phyloP scores from a whole-genome alignment of 92 coral and sea anemone genomes.

The Phenganax marumi region DNA sequence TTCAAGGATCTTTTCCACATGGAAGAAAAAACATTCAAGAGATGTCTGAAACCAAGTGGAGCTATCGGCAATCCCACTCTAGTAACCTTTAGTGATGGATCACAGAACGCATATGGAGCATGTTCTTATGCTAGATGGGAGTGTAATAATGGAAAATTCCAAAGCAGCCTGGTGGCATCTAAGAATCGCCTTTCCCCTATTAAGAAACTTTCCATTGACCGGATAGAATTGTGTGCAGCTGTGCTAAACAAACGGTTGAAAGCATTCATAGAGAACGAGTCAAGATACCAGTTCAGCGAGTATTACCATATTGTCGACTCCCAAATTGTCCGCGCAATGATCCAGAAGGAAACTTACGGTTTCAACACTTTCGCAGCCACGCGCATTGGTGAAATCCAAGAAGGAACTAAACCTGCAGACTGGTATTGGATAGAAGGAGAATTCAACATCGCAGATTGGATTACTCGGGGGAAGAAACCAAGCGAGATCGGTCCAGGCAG shows the following conservation, averaged over 20 bases:
- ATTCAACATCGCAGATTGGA: slow-evolving; percentile 61
- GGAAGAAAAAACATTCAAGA: slow-evolving; percentile 49
- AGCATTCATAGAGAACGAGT: slow-evolving; percentile 38
- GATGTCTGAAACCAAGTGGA: slow-evolving; percentile 63
- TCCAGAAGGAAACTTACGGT: slow-evolving; percentile 59
- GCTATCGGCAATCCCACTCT: slow-evolving; percentile 55
- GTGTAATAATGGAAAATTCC: slow-evolving; percentile 40
- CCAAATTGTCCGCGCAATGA: slow-evolving; percentile 62
- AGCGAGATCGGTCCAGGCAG: slow-evolving; percentile 51
- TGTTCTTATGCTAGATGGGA: slow-evolving; percentile 65
- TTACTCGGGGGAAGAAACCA: slow-evolving; percentile 62
- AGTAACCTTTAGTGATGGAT: slow-evolving; percentile 63
- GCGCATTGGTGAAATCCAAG: slow-evolving; percentile 63
- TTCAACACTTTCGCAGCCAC: slow-evolving; percentile 62
- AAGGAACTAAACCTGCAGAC: slow-evolving; percentile 45
- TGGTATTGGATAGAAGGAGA: slow-evolving; percentile 59
- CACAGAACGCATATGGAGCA: slow-evolving; percentile 57
- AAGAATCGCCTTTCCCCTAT: slow-evolving; percentile 63
- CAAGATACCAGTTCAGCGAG: slow-evolving; percentile 51
- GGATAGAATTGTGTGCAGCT: slow-evolving; percentile 59
- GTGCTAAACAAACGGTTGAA: slow-evolving; percentile 50
- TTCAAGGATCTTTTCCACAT: slow-evolving; percentile 52
- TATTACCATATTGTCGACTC: slow-evolving; percentile 60
- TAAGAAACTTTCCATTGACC: slow-evolving; percentile 54
- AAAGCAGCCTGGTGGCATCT: slow-evolving; percentile 38